phyloP scores from a whole-genome alignment of 2,113 vertebrate species.

The Sylvietta virens region DNA sequence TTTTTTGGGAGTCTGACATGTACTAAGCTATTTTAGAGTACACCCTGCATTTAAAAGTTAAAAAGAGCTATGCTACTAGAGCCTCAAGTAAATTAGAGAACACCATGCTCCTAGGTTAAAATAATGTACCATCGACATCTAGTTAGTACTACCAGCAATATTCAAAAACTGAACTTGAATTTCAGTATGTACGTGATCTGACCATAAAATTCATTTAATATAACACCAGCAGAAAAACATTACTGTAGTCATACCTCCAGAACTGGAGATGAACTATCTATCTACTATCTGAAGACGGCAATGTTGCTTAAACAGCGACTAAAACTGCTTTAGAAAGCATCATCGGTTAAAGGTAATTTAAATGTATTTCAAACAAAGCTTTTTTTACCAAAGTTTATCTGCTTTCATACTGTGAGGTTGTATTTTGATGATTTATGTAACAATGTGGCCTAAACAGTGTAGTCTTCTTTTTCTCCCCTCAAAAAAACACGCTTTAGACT shows the following conservation, averaged over 20 bases:
- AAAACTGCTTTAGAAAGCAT: not conserved
- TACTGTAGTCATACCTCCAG: not conserved
- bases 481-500: not conserved
- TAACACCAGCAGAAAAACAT: not conserved
- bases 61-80: not conserved
- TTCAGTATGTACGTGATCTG: not conserved
- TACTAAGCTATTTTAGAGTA: not conserved
- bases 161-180: not conserved
- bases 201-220: not conserved
- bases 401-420: not conserved
- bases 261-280: not conserved
- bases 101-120: not conserved
- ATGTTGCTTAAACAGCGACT: not conserved
- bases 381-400: not conserved
- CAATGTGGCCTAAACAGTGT: not conserved
- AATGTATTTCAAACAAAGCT: not conserved
- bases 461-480: too few relatives aligned
- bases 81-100: not conserved
- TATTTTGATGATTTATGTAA: not conserved
- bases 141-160: not conserved
- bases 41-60: not conserved
- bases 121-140: not conserved
- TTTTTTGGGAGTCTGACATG: not conserved
- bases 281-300: not conserved
- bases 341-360: not conserved